A percentile compares a stretch with the other conserved stretches of the same genome.
These are phyloP conservation scores for Drepanosiphum platanoidis DNA, from an alignment of 2,888 invertebrate genomes.

Conservation along the genomic window DNA sequence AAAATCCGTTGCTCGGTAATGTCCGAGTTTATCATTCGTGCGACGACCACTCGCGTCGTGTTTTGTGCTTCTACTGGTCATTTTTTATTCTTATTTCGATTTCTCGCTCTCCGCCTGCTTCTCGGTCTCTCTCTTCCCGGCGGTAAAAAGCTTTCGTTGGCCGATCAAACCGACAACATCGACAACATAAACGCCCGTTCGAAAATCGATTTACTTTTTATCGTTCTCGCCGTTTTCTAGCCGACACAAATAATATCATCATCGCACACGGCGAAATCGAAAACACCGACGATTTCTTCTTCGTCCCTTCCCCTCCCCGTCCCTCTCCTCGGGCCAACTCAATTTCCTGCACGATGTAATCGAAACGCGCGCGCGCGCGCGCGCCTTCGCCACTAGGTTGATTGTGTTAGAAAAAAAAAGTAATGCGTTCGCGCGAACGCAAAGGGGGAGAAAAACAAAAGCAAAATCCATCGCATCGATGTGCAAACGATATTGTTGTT, in stretches of 20 bases:
- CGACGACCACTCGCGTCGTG: neutral
- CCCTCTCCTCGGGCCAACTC: neutral
- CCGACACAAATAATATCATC: neutral
- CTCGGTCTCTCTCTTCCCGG: neutral
- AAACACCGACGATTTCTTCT: neutral
- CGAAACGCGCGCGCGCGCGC: too few relatives aligned
- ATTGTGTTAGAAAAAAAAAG: too few relatives aligned
- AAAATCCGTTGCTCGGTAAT: slow-evolving; percentile 15
- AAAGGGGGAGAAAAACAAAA: too few relatives aligned
- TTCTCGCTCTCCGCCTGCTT: neutral
- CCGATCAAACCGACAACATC: neutral
- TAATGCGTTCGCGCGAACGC: too few relatives aligned
- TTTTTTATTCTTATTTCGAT: neutral
- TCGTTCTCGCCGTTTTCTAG: neutral
- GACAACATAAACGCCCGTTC: neutral
- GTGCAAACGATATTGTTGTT: too few relatives aligned
- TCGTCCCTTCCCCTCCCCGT: neutral
- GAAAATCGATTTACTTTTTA: neutral
- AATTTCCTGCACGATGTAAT: too few relatives aligned
- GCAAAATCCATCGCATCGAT: too few relatives aligned
- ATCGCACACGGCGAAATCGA: neutral
- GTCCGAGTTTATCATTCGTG: slow-evolving; percentile 34
- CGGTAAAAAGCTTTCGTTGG: neutral
- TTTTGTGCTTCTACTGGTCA: neutral
- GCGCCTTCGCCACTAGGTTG: too few relatives aligned